These are phyloP conservation scores for Xyrichtys novacula DNA, from an alignment of 2,797 vertebrate genomes.

Conservation along the genomic window DNA sequence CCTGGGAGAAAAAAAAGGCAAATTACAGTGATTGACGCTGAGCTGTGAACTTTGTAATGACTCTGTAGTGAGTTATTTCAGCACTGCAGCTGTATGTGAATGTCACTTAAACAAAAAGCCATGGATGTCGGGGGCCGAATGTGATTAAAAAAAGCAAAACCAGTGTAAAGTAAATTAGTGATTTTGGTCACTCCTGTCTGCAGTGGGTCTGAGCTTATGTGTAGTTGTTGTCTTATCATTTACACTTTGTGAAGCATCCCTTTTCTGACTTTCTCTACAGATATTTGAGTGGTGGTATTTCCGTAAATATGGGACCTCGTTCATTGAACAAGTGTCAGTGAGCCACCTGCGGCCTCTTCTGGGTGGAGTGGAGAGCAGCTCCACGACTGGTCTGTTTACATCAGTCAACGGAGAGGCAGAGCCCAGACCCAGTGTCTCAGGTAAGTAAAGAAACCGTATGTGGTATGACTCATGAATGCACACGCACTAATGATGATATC, in stretches of 20 bases:
- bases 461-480: not conserved
- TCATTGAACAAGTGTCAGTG: slow-evolving; percentile 99
- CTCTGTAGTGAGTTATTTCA: too few species aligned
- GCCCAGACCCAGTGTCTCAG: slow-evolving; percentile 92
- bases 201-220: not conserved
- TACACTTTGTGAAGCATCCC: not conserved
- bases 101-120: too few species aligned
- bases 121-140: too few species aligned
- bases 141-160: too few species aligned
- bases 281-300: slow-evolving; percentile 99
- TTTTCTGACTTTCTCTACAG: slow-evolving; percentile 70
- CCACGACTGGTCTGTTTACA: slow-evolving; percentile 87
- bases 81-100: too few species aligned
- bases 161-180: too few species aligned
- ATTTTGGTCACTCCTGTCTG: too few species aligned
- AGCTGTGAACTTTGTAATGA: too few species aligned
- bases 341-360: slow-evolving; percentile 95
- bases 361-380: slow-evolving; percentile 90
- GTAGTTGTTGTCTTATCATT: not conserved
- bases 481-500: not conserved
- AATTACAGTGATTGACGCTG: too few species aligned
- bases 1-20: too few species aligned
- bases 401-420: slow-evolving; percentile 89
- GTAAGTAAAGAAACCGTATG: slow-evolving; percentile 54
- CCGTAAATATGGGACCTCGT: slow-evolving; percentile 96